phyloP scores from a whole-genome alignment of 35 echinoderm and acorn worm genomes.

The Lytechinus pictus region DNA sequence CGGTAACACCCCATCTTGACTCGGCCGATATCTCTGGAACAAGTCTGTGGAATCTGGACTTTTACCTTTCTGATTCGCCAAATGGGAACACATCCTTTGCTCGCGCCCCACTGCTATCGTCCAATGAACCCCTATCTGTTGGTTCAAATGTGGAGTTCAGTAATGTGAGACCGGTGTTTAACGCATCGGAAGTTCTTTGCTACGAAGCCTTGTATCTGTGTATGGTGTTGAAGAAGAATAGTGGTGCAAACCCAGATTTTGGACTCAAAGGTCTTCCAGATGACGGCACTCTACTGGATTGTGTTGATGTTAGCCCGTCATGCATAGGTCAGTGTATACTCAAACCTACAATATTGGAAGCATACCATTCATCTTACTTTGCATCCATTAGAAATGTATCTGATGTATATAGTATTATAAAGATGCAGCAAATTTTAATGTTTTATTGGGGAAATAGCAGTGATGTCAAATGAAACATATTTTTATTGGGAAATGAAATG shows the following conservation, averaged over 20 bases:
- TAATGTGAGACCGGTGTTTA: background rate
- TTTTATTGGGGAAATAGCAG: too few relatives aligned
- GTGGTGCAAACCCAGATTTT: slow-evolving; percentile 44
- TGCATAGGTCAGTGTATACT: slow-evolving; percentile 43
- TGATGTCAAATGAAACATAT: too few relatives aligned
- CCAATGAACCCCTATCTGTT: background rate
- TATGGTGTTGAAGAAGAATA: slow-evolving; percentile 29
- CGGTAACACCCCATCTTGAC: background rate
- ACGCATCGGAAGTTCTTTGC: slow-evolving; percentile 31
- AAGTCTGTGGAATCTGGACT: slow-evolving; percentile 40
- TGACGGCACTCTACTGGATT: slow-evolving; percentile 34
- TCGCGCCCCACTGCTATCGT: background rate
- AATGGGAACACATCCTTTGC: background rate
- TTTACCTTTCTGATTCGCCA: background rate
- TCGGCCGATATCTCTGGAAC: slow-evolving; percentile 48
- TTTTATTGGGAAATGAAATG: too few relatives aligned
- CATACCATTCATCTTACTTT: too few relatives aligned
- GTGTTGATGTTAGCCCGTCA: background rate
- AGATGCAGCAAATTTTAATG: too few relatives aligned
- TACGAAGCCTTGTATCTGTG: slow-evolving; percentile 37
- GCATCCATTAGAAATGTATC: too few relatives aligned
- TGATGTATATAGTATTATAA: too few relatives aligned
- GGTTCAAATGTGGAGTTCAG: background rate
- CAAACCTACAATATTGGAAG: background rate
- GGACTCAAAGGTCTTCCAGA: slow-evolving; percentile 26